Conservation (phyloP, 2,797 vertebrate species). For the Pangasius mekongensis region DNA sequence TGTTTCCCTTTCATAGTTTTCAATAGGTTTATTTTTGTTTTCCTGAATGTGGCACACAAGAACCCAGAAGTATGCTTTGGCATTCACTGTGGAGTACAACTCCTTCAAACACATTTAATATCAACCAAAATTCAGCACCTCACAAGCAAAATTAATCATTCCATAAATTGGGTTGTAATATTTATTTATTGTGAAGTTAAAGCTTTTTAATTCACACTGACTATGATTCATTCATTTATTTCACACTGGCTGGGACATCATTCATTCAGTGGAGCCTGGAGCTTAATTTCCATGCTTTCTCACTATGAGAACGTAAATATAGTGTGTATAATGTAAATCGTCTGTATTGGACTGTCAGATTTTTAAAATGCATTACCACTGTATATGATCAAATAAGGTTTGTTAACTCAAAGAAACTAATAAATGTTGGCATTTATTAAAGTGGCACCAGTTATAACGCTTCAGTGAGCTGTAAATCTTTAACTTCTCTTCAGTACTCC, state of each 20-base stretch:
- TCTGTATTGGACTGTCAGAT: background rate
- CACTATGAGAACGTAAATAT: no score
- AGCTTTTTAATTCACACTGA: background rate
- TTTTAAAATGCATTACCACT: background rate
- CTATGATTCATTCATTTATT: slow-evolving; percentile 3
- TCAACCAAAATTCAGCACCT: background rate
- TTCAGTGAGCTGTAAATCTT: background rate
- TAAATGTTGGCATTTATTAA: background rate
- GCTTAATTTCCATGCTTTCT: background rate
- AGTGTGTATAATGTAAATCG: background rate
- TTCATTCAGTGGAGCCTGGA: background rate
- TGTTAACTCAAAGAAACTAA: background rate
- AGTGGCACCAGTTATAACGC: background rate
- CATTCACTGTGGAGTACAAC: background rate
- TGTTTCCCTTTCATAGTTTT: background rate
- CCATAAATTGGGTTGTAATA: background rate
- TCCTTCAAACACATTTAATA: background rate
- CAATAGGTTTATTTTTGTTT: slow-evolving; percentile 18
- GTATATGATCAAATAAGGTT: background rate
- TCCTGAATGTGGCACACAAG: background rate
- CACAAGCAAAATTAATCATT: background rate
- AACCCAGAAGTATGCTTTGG: background rate
- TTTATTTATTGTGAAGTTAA: slow-evolving; percentile 12
- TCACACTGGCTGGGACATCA: background rate
- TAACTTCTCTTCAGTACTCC: background rate